Percentiles rank a stretch among this genome's conserved stretches.
These are phyloP conservation scores for Florisuga fusca DNA, from an alignment of 2,797 vertebrate genomes.

Conservation along the genomic window DNA sequence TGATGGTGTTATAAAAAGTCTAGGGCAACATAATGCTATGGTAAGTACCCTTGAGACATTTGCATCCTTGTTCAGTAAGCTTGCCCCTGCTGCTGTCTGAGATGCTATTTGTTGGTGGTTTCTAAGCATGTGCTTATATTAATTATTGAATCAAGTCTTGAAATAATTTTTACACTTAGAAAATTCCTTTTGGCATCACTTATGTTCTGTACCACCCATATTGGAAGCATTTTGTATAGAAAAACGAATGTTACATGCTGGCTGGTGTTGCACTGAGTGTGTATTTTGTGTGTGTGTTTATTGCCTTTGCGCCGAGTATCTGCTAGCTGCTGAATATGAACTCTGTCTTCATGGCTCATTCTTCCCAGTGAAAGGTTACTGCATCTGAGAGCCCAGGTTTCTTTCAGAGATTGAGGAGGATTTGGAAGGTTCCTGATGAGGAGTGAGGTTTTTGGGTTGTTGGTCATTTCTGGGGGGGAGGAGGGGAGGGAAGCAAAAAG, in stretches of 20 bases:
- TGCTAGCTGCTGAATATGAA: not conserved
- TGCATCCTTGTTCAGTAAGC: not conserved
- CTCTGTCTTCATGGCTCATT: not conserved
- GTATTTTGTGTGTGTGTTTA: accelerated
- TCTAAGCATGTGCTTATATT: not conserved
- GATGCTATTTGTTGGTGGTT: not conserved
- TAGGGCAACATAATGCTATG: not conserved
- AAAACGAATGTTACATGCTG: not conserved
- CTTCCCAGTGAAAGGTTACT: not conserved
- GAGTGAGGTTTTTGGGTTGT: not conserved
- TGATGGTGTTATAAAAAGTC: not conserved
- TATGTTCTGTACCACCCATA: not conserved
- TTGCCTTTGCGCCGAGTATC: not conserved
- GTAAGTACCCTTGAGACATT: not conserved
- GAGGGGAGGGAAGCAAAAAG: not conserved
- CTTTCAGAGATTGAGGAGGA: not conserved
- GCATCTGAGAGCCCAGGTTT: not conserved
- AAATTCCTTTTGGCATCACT: not conserved
- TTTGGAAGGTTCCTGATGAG: not conserved
- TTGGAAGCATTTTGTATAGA: not conserved
- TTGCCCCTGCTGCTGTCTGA: not conserved
- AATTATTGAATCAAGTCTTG: not conserved
- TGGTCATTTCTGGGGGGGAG: too few species aligned
- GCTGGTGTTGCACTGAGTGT: not conserved
- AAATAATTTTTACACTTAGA: not conserved